Evolutionary conservation across 2,797 vertebrate genomes (phyloP), one percentile per base, ranked within the genome.

Genomic region (Anas bahamensis): DNA sequence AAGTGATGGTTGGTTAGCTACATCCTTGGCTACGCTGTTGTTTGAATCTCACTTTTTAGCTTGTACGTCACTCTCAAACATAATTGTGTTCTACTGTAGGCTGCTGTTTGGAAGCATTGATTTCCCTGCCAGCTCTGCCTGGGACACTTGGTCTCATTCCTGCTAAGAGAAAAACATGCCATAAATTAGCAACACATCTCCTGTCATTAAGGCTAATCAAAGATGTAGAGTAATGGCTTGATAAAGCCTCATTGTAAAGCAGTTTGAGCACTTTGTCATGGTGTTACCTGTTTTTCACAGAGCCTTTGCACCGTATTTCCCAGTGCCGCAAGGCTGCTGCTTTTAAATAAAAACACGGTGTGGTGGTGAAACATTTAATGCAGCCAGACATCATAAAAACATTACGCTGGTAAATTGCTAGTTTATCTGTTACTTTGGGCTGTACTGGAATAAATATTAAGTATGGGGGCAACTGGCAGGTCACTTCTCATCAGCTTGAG

Each of bases 371-470:
- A 65, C 48, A 11, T 60, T 75, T 70, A 33, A 31, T 44, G 66
- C 35, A 78, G 85, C 70, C 91, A 89, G 88, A 73, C 46, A 3
- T 6, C 16, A 23, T 17, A 52, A 57, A 94, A 95, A 46, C 28
- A 6, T 5, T 57, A 8, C 19, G 15, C 57, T 89, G 81, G 75
- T 74, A 68, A 90, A 85, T 89, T 11, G 19, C 72, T 85, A 2
- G 9, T 83, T 86, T 82, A 83, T 86, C 88, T 83, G 63, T 80
- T 87, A 64, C 90, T 92, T 80, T 6, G 76, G 84, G 66, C 87
- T 73, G 4, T 10, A 19, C 9, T 35, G 33, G 70, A 90, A 71
- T 37, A 63, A 92, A 60, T 17, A 13, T 35, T 17, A 61, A 82
- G 46, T 46, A 46, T 3, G 8, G 33, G 31, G 42, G 9, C 72